Base-by-base conservation (phyloP, 2,797 vertebrate species). In the Xiphophorus birchmanni region DNA sequence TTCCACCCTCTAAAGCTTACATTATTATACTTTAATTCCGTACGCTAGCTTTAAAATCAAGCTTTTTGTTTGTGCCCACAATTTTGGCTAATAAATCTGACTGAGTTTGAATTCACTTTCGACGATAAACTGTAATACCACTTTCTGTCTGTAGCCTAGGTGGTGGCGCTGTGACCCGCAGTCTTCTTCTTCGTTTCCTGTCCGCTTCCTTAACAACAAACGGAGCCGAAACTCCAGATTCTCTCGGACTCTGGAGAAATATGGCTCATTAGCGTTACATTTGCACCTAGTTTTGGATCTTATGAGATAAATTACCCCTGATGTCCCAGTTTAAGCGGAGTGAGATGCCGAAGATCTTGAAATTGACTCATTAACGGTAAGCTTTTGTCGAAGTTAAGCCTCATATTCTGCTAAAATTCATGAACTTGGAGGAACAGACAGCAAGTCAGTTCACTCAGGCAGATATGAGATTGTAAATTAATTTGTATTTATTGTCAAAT, bases 151-250 rank as follows among this genome's bases (percentile, higher is more conserved):
- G 60, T 17, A 29, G 13, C n/a, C 0, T 37, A 2, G 21, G 21
- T 47, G 26, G 23, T 2, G 91, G 90, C 90, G 93, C 92, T 94
- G 90, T 89, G 10, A 8, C 32, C 44, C 11, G 12, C 8, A 5
- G 35, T 85, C 89, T 90, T 88, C 88, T 87, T 84, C 84, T 87
- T 13, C 73, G 56, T 26, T 87, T 87, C 76, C 75, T 77, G 17
- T 65, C 6, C 35, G 18, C 69, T 48, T 74, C 23, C 35, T 47
- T 56, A 75, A 87, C 78, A 90, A 88, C 89, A 89, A 89, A 71
- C 73, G 1, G 23, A 32, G 23, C 3, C 71, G 50, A 45, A 3
- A 54, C 47, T 72, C 0, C 7, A 40, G 2, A 76, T 18, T 18
- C 10, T 18, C n/a, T 29, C 26, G 21, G 35, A 56, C 23, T 26